phyloP scores from a whole-genome alignment of 2,113 vertebrate genomes.

The Neotoma lepida region DNA sequence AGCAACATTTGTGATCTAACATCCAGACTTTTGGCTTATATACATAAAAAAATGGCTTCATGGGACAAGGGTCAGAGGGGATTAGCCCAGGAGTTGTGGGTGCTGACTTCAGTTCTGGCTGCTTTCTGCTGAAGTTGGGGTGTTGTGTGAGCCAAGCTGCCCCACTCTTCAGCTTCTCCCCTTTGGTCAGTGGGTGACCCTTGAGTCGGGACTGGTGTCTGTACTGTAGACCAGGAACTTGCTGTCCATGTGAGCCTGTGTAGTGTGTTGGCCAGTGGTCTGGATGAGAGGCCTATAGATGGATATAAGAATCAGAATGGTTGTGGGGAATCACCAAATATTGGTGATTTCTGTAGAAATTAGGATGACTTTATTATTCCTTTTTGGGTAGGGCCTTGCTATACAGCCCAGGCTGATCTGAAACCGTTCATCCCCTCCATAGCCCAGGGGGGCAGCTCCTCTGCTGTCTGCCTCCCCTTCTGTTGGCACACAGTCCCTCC shows the following conservation, averaged over 20 bases:
- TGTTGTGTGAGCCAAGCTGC: background rate
- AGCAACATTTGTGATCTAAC: background rate
- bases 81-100: background rate
- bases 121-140: background rate
- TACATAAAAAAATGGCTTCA: background rate
- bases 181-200: background rate
- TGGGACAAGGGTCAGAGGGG: background rate
- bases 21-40: background rate
- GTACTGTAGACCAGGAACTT: background rate
- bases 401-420: background rate
- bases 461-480: background rate
- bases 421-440: background rate
- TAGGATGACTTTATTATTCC: background rate
- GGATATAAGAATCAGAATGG: background rate
- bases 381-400: background rate
- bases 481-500: background rate
- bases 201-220: background rate
- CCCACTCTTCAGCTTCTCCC: background rate
- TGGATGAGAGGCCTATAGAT: background rate
- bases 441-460: rapidly evolving
- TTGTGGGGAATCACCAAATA: background rate
- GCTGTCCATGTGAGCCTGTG: background rate
- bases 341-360: background rate
- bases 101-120: background rate
- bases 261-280: background rate